Conservation (phyloP, 2,888 invertebrate species). For the Chydorus sphaericus region DNA sequence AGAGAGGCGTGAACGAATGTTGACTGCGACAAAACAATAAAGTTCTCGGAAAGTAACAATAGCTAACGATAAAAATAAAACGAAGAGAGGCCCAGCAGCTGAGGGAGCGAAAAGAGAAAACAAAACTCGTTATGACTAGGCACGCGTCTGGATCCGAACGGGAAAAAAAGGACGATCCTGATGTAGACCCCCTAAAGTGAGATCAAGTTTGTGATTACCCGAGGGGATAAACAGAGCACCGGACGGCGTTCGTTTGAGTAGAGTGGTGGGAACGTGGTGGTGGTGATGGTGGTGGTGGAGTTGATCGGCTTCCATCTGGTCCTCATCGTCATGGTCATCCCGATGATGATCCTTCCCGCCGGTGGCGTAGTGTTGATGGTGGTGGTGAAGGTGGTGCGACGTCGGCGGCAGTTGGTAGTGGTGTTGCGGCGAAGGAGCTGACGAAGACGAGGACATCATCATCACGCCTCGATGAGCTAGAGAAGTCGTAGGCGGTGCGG, state of each 20-base stretch:
- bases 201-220: constrained; percentile 27
- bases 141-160: too few species aligned
- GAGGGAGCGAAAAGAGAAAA: background rate
- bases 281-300: background rate
- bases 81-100: background rate
- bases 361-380: background rate
- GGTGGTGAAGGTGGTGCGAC: background rate
- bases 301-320: too few species aligned
- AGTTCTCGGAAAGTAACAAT: background rate
- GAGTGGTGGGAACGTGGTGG: constrained; percentile 4
- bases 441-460: too few species aligned
- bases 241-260: constrained; percentile 51
- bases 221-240: constrained; percentile 89
- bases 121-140: background rate
- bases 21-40: background rate
- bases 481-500: too few species aligned
- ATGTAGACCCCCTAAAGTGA: background rate
- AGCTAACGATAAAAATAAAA: background rate
- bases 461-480: too few species aligned
- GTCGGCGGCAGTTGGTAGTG: constrained; percentile 6
- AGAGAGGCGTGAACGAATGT: too few species aligned
- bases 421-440: constrained; percentile 3
- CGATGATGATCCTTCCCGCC: too few species aligned
- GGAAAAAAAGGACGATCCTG: background rate
- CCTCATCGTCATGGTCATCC: too few species aligned